phyloP scores from a whole-genome alignment of 2,797 vertebrate genomes.

The Pogoniulus pusillus region DNA sequence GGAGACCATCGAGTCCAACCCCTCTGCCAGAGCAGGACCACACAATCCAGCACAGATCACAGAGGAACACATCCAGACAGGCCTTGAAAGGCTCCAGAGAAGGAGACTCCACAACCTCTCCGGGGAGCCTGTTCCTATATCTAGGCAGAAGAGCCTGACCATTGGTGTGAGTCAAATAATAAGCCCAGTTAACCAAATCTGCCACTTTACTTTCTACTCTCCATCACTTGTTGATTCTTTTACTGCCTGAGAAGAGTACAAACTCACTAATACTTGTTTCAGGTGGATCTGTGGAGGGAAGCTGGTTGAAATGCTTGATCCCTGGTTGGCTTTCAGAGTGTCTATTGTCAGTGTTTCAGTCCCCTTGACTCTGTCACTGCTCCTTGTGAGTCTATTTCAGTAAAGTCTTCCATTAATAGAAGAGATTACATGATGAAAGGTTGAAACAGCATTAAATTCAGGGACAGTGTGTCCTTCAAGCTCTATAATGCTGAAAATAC shows the following conservation, averaged over 20 bases:
- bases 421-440: background rate
- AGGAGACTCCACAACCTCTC: no score
- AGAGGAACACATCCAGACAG: no score
- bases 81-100: no score
- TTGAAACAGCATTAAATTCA: background rate
- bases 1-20: no score
- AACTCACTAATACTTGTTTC: background rate
- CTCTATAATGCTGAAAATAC: background rate
- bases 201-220: background rate
- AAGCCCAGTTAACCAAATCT: background rate
- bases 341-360: background rate
- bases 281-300: background rate
- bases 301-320: background rate
- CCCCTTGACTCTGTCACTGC: background rate
- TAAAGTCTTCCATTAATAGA: background rate
- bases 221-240: background rate
- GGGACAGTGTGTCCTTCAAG: background rate
- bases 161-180: background rate
- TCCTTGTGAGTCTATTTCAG: background rate
- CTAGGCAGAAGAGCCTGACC: background rate
- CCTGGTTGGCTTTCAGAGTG: background rate
- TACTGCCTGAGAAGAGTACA: background rate
- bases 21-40: no score
- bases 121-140: no score
- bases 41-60: no score